phyloP scores from a whole-genome alignment of 2,888 invertebrate genomes.

The Lasioglossum villosulum region DNA sequence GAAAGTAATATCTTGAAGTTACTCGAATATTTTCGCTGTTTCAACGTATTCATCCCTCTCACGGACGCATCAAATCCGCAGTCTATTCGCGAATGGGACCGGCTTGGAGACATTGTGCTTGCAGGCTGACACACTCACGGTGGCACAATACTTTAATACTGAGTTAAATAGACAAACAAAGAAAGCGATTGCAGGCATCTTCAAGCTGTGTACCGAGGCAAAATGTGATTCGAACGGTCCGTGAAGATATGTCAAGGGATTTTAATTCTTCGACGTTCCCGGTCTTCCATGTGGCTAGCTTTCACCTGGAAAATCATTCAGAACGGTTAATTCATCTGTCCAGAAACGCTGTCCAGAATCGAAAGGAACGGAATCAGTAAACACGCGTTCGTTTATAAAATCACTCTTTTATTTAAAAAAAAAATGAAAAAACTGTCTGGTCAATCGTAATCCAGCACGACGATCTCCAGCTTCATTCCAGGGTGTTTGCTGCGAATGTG shows the following conservation, averaged over 20 bases:
- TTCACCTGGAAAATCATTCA: slow-evolving; percentile 36
- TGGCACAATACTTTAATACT: slow-evolving; percentile 21
- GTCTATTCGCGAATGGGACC: neutral
- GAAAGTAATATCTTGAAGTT: too few relatives aligned
- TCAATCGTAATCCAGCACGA: slow-evolving; percentile 50
- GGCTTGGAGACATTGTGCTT: slow-evolving; percentile 37
- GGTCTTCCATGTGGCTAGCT: neutral
- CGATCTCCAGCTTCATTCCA: slow-evolving; percentile 53
- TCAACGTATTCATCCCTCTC: neutral
- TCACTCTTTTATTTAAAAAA: neutral
- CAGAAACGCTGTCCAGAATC: too few relatives aligned
- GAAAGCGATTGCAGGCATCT: slow-evolving; percentile 67
- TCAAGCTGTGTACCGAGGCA: slow-evolving; percentile 54
- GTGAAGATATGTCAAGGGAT: neutral
- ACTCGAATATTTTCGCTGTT: neutral
- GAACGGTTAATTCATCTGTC: slow-evolving; percentile 9
- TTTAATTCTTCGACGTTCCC: neutral
- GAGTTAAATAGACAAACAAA: slow-evolving; percentile 62
- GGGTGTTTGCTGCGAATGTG: slow-evolving; percentile 75
- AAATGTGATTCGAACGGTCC: neutral
- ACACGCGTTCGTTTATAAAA: neutral
- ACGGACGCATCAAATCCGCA: neutral
- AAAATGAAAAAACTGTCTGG: neutral
- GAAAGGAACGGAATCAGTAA: neutral
- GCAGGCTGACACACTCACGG: slow-evolving; percentile 39